A percentile compares a stretch with the other conserved stretches of the same genome.
These are phyloP conservation scores for Bombus huntii DNA, from an alignment of 1,140 invertebrate species.

Conservation along the genomic window DNA sequence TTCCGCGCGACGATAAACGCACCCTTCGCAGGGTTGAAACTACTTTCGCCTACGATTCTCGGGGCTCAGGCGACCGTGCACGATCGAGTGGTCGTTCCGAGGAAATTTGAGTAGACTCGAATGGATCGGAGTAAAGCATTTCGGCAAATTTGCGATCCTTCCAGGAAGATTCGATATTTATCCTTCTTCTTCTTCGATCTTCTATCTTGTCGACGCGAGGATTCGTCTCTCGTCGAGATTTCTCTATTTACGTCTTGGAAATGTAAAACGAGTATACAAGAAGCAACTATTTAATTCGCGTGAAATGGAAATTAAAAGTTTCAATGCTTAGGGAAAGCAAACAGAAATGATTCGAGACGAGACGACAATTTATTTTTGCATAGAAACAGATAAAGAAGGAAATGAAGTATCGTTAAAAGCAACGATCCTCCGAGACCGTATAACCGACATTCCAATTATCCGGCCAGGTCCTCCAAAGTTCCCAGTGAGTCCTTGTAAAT, in stretches of 20 bases:
- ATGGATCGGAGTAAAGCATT: conserved; percentile 16
- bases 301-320: too few species aligned
- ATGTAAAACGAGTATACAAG: neutral
- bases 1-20: conserved; percentile 60
- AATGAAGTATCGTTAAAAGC: conserved; percentile 28
- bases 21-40: conserved; percentile 26
- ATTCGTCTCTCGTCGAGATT: neutral
- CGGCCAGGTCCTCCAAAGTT: conserved; percentile 18
- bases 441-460: conserved; percentile 43
- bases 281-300: neutral
- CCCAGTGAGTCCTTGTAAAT: conserved; percentile 49
- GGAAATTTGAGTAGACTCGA: conserved; percentile 23
- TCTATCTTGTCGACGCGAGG: neutral
- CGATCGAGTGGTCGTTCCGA: conserved; percentile 49
- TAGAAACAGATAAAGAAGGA: conserved; percentile 1
- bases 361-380: neutral
- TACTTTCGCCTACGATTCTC: conserved; percentile 39
- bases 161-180: neutral
- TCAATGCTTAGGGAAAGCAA: neutral
- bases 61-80: conserved; percentile 1
- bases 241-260: too few species aligned
- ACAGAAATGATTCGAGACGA: too few species aligned
- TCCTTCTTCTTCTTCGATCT: neutral
- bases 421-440: neutral
- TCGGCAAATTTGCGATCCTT: conserved; percentile 18